These are phyloP conservation scores for Cirrhinus molitorella DNA, from an alignment of 2,797 vertebrate species.

Conservation along the genomic window DNA sequence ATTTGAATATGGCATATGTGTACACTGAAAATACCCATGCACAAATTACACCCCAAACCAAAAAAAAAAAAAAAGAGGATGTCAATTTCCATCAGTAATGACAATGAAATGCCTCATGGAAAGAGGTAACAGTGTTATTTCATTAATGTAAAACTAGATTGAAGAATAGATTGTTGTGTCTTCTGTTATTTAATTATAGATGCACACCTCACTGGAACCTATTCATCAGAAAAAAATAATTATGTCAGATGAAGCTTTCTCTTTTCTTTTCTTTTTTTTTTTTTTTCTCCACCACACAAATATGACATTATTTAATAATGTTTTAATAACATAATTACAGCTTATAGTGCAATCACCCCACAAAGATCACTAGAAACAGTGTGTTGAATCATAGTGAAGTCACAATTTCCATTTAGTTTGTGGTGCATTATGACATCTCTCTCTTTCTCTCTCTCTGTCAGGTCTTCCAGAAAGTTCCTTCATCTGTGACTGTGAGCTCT, in stretches of 20 bases:
- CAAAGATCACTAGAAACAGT: background rate
- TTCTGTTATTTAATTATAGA: slow-evolving; percentile 1
- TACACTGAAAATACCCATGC: background rate
- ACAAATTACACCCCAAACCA: too few relatives aligned
- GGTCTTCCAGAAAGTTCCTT: slow-evolving; percentile 87
- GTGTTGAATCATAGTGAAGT: background rate
- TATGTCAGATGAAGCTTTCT: slow-evolving; percentile 8
- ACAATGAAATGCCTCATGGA: background rate
- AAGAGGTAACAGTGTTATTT: background rate
- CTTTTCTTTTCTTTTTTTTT: too few relatives aligned
- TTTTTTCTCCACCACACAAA: too few relatives aligned
- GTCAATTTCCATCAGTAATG: background rate
- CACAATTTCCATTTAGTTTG: slow-evolving; percentile 2
- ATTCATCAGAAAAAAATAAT: slow-evolving; percentile 29
- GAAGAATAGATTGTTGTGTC: background rate
- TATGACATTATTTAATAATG: background rate
- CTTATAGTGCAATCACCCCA: background rate
- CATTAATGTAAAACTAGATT: background rate
- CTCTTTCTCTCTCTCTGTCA: slow-evolving; percentile 56
- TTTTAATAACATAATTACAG: background rate
- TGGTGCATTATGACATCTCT: slow-evolving; percentile 14
- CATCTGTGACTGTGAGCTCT: slow-evolving; percentile 79
- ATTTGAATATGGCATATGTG: background rate
- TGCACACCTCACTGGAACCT: background rate
- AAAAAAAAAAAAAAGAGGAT: too few relatives aligned